phyloP scores from a whole-genome alignment of 2,888 invertebrate genomes.

The Drosophila kuntzei region DNA sequence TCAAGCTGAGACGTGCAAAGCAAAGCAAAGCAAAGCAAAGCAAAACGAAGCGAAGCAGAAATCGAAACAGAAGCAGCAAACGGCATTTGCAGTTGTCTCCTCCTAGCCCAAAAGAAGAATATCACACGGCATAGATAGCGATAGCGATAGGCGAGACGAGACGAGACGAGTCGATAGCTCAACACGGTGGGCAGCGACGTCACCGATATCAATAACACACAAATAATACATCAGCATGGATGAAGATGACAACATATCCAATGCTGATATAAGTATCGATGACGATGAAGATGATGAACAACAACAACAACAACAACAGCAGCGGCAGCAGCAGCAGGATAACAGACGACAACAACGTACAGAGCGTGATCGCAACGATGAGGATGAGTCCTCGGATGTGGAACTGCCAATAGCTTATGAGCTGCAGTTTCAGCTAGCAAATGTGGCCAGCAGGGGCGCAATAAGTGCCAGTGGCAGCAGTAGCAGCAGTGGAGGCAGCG shows the following conservation, averaged over 20 bases:
- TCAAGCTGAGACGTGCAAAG: constrained; percentile 52
- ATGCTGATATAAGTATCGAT: constrained; percentile 75
- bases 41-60: constrained; percentile 41
- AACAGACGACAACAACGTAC: constrained; percentile 16
- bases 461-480: constrained; percentile 10
- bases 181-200: constrained; percentile 58
- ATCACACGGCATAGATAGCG: constrained; percentile 39
- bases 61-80: constrained; percentile 43
- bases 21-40: constrained; percentile 48
- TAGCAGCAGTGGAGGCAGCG: not conserved
- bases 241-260: constrained; percentile 82
- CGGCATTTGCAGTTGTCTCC: constrained; percentile 56
- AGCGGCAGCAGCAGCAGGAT: constrained; percentile 11
- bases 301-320: constrained; percentile 31
- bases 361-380: not conserved
- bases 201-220: constrained; percentile 63
- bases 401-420: constrained; percentile 59
- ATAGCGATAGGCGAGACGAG: constrained; percentile 24
- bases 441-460: constrained; percentile 28
- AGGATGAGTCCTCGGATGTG: constrained; percentile 49
- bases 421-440: constrained; percentile 48
- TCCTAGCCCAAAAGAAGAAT: constrained; percentile 48
- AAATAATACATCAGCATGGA: constrained; percentile 71
- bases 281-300: constrained; percentile 63
- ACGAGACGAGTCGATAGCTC: constrained; percentile 28